Evolutionary conservation across 2,888 invertebrate genomes (phyloP).

Genomic region (Spisula subtruncata): DNA sequence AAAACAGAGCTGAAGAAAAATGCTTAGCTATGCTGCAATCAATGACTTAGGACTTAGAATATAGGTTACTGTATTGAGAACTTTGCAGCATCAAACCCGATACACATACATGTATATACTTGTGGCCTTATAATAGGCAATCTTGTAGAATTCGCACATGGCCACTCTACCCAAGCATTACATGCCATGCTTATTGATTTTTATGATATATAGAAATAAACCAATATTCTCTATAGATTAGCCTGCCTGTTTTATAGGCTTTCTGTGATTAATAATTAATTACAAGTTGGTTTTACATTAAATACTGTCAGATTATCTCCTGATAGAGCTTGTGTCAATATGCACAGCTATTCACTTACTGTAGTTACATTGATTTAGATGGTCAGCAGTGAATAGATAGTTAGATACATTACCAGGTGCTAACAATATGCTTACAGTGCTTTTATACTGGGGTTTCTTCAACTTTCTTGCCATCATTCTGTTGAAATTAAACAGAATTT

Average conservation of each 20-base stretch:
- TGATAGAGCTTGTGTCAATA: not conserved
- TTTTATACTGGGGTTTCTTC: too few species aligned
- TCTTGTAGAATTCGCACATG: not conserved
- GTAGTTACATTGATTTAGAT: not conserved
- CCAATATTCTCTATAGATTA: slow-evolving; percentile 1
- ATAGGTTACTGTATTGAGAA: too few species aligned
- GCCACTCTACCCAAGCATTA: not conserved
- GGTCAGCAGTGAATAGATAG: not conserved
- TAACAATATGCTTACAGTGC: too few species aligned
- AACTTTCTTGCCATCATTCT: too few species aligned
- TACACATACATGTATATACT: too few species aligned
- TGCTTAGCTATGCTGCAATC: not conserved
- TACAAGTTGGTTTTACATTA: not conserved
- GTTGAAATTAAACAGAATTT: too few species aligned
- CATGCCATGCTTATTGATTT: slow-evolving; percentile 16
- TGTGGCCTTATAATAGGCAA: too few species aligned
- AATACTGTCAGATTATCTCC: not conserved
- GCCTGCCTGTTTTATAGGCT: not conserved
- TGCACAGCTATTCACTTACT: not conserved
- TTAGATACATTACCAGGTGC: too few species aligned
- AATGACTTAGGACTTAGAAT: too few species aligned
- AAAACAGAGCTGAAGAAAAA: not conserved
- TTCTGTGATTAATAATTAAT: slow-evolving; percentile 23
- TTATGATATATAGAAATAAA: slow-evolving; percentile 19
- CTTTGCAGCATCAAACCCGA: too few species aligned